Conservation (phyloP, 2,113 vertebrate genomes). For the Eonycteris spelaea region DNA sequence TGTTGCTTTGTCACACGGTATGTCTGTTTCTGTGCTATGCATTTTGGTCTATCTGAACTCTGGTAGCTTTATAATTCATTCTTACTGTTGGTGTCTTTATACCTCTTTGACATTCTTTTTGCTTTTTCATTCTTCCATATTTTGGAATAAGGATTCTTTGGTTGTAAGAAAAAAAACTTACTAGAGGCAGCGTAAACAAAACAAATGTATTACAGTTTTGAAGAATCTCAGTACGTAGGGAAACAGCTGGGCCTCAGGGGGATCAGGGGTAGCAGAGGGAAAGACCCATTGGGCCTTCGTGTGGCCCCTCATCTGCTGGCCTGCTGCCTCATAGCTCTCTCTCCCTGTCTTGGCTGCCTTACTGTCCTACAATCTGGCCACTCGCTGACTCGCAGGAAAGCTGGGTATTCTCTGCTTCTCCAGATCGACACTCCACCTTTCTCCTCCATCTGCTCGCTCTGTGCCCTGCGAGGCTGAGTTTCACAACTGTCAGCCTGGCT, state of each 20-base stretch:
- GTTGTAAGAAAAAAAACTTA: neutral
- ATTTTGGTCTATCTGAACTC: neutral
- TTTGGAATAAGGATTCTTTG: neutral
- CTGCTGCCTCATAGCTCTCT: neutral
- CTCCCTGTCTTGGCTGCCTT: neutral
- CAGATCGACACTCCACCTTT: neutral
- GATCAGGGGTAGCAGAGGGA: no score
- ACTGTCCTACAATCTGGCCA: neutral
- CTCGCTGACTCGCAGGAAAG: neutral
- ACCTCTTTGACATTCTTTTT: neutral
- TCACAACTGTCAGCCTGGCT: neutral
- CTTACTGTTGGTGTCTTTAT: neutral
- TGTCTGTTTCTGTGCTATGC: neutral
- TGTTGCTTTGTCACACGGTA: rapidly evolving
- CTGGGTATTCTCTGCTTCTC: neutral
- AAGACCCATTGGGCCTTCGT: rapidly evolving
- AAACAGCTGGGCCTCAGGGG: neutral
- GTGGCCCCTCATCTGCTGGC: neutral
- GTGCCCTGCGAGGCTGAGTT: rapidly evolving
- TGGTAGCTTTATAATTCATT: neutral
- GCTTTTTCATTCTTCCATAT: neutral
- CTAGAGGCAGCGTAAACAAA: neutral
- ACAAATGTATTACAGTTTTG: neutral
- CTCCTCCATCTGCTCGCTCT: neutral
- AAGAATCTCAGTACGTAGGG: neutral